Evolutionary conservation across 2,113 vertebrate genomes (phyloP), one percentile per base, ranked within the genome.

Genomic region (Epinephelus fuscoguttatus): DNA sequence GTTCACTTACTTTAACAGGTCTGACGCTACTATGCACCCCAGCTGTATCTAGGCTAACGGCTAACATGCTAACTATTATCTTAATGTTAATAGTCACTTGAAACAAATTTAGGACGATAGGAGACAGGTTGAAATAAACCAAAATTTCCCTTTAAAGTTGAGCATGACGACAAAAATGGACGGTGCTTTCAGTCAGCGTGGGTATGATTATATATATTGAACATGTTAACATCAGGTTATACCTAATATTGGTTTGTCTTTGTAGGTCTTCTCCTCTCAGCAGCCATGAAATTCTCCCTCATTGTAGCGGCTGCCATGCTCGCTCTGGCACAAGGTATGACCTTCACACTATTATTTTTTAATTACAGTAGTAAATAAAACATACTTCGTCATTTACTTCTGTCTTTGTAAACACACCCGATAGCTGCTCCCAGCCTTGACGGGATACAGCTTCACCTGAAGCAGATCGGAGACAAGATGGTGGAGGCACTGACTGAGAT

Each of bases 201-300:
- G 9, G 9, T 25, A 12, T 57, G 53, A 19, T 47, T 30, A 59
- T 7, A 30, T 30, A 59, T 7, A 30, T 4, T 45, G 5, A 42
- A 42, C 45, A 53, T n/a, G 4, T 18, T 12, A 17, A 30, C 19
- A 30, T 56, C 37, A 37, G 19, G 30, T 60, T 33, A 1, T 3
- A 45, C 40, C 25, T 49, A 13, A 42, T 10, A 9, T 42, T 42
- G 64, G 6, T 81, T 67, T 56, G 18, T 63, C 78, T 84, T 37
- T 60, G 2, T 53, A 92, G 92, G 75, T 89, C 76, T 47, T 14
- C 50, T 73, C 84, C 86, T 73, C 55, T 86, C 89, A 84, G 71
- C 91, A 94, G 68, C 73, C 95, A 95, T 95, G 95, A 95, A 94
- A 84, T 86, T 88, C 88, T 75, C 85, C 75, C 75, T 94, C 70